phyloP scores from a whole-genome alignment of 2,888 invertebrate genomes.

The Sclerodermus sp. region DNA sequence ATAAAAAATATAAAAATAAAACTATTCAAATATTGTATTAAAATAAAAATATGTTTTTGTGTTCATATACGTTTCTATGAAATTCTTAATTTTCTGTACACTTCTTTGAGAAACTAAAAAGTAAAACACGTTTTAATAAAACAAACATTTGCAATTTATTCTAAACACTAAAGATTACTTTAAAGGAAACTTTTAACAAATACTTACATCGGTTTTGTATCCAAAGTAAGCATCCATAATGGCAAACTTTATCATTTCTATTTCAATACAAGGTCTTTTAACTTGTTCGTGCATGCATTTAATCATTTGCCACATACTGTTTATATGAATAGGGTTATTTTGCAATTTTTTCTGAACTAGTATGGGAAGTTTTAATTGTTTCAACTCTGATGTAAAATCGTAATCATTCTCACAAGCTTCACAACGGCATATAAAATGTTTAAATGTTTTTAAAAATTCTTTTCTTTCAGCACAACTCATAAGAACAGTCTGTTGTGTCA shows the following conservation, averaged over 20 bases:
- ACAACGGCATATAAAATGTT: not conserved
- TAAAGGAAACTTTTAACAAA: no score
- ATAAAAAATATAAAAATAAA: no score
- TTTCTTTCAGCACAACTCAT: not conserved
- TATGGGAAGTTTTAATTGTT: not conserved
- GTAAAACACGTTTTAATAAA: no score
- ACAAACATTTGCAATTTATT: no score
- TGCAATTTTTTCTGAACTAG: not conserved
- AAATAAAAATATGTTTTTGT: no score
- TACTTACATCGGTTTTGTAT: not conserved
- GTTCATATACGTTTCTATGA: no score
- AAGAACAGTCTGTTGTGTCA: not conserved
- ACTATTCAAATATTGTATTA: no score
- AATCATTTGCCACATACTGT: constrained; percentile 7
- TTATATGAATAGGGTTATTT: constrained; percentile 4
- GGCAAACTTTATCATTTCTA: constrained; percentile 2
- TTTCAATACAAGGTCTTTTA: not conserved
- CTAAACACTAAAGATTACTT: no score
- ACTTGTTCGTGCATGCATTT: not conserved
- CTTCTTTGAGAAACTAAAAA: no score
- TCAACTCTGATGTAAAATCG: not conserved
- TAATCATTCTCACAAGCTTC: not conserved
- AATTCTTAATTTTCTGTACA: no score
- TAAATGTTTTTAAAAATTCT: not conserved
- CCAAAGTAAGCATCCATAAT: constrained; percentile 1